Evolutionary conservation across 2,797 vertebrate genomes (phyloP), one percentile per base, ranked within the genome.

Genomic region (Oceanodroma leucorhoa): DNA sequence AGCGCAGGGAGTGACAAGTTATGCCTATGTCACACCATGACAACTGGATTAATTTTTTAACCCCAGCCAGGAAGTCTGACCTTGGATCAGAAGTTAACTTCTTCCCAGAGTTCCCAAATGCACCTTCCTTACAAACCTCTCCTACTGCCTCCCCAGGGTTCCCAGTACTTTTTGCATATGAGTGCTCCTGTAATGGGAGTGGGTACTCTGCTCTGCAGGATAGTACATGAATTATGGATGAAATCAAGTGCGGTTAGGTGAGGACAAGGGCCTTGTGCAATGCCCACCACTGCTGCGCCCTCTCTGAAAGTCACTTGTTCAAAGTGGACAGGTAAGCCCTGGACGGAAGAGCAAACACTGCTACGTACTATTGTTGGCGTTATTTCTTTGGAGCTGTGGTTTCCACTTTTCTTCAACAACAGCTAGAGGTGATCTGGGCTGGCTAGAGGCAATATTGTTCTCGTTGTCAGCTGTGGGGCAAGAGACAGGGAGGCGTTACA

Each of bases 391-490:
- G 84, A 98, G 97, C 72, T 98, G 98, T 9, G 98, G 94, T 87
- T 98, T 98, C 99, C 99, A 99, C 94, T 99, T 98, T 89, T 98
- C 99, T 94, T 99, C 99, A 89, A 98, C 98, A 18, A 98, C 97
- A 5, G 98, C 97, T 34, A 98, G 98, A 67, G 99, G 98, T 14
- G 98, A 98, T 90, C 99, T 98, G 81, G 99, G 98, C 96, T 99
- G 98, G 96, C 98, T 99, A 91, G 98, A 99, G 97, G 99, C 98
- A 66, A 99, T 98, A 96, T 98, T 99, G 98, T 99, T 99, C 97
- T 99, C 99, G 38, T 99, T 99, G 98, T 99, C 99, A 57, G 99
- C 99, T 99, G 97, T 5, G 50, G 96, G 86, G 88, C 71, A 97
- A 69, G 96, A 92, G 84, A 93, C 61, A 87, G 67, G 41, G 62